Percentiles rank a stretch among this genome's conserved stretches.
Conservation (phyloP, 2,888 invertebrate species). For the Erebia palarica region DNA sequence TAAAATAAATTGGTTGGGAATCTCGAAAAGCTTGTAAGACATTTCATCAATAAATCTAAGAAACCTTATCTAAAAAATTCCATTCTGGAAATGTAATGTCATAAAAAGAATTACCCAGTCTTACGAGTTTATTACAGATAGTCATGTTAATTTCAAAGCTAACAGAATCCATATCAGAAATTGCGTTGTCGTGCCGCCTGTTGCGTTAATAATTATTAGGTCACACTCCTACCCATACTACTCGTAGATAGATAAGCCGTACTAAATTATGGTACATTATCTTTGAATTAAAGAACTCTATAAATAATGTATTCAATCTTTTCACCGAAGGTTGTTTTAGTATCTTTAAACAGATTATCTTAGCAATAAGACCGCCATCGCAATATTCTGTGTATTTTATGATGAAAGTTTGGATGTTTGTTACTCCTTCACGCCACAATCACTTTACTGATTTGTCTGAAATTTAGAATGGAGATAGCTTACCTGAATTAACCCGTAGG, state of each 20-base stretch:
- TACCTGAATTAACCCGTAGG: too few relatives aligned
- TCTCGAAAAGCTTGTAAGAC: too few relatives aligned
- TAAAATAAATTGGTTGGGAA: too few relatives aligned
- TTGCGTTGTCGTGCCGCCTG: conserved; percentile 27
- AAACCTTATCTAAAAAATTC: conserved; percentile 1
- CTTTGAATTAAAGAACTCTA: conserved; percentile 2
- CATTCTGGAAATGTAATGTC: conserved; percentile 14
- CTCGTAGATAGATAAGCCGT: conserved; percentile 24
- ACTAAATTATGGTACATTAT: not conserved
- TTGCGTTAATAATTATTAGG: conserved; percentile 23
- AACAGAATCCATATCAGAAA: conserved; percentile 33
- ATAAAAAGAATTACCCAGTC: not conserved
- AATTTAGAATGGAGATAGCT: too few relatives aligned
- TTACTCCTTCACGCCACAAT: too few relatives aligned
- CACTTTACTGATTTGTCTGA: too few relatives aligned
- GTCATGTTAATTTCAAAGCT: conserved; percentile 36
- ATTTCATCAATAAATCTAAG: not conserved
- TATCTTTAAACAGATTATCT: too few relatives aligned
- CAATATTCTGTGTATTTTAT: too few relatives aligned
- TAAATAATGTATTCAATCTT: too few relatives aligned
- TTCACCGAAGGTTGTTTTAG: too few relatives aligned
- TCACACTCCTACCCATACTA: conserved; percentile 24
- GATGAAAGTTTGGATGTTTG: too few relatives aligned
- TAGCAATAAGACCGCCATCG: too few relatives aligned
- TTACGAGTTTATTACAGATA: conserved; percentile 31